Base-by-base conservation (phyloP, 2,113 vertebrate species). In the Equus przewalskii region DNA sequence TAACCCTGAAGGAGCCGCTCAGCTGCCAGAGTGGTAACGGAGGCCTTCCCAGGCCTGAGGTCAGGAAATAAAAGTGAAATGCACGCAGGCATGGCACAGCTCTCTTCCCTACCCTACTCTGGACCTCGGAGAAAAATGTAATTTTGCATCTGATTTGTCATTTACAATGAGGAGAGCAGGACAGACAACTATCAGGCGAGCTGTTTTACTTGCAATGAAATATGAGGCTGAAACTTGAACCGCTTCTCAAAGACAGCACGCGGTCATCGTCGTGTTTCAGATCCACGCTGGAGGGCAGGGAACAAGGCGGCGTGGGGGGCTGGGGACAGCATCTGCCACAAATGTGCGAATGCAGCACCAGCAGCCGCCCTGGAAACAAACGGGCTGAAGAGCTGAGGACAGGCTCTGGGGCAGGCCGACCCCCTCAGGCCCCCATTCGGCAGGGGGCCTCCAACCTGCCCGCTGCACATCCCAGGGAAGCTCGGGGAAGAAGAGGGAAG, bases 221-320 rank as follows among this genome's bases (percentile, higher is more conserved):
- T 10, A 22, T 26, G 72, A 73, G 26, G 51, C 62, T n/a, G n/a
- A 65, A 24, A n/a, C 15, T 6, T 10, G 44, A 51, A 4, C 79
- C 46, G 19, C 1, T 26, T 33, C 1, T 14, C 84, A 65, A 83
- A n/a, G 84, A 30, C 72, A 65, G 16, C 41, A 44, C 49, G n/a
- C 28, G 44, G 81, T 75, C 65, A 60, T 85, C 56, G 75, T n/a
- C 14, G 36, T 24, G 56, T 65, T 3, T n/a, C 76, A 11, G 69
- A 41, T 73, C 73, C 19, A 30, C 2, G 46, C 80, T 3, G 16
- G 64, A 73, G 54, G 44, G 24, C 51, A 11, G 26, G 22, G 28
- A 44, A 7, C 18, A 62, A 46, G 8, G n/a, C 28, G 13, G 26
- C 79, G 0, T 0, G 0, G 5, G 60, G 85, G 65, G 6, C 16